Conservation (phyloP, 2,888 invertebrate genomes). For the Clostera curtula region DNA sequence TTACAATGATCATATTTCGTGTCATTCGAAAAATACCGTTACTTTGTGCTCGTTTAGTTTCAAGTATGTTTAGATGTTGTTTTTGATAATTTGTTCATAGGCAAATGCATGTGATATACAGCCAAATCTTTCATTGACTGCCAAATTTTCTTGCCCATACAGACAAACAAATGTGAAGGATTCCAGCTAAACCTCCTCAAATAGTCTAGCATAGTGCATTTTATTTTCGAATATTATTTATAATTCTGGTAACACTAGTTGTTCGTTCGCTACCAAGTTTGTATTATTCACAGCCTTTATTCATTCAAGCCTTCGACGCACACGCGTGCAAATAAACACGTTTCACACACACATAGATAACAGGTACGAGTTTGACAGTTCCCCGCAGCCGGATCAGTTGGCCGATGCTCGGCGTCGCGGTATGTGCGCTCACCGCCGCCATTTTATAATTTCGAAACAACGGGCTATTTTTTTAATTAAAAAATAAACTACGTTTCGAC, state of each 20-base stretch:
- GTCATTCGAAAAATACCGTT: too few species aligned
- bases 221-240: too few species aligned
- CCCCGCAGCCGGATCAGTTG: conserved; percentile 55
- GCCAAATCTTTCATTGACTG: too few species aligned
- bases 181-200: too few species aligned
- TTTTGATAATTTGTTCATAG: too few species aligned
- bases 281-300: conserved; percentile 25
- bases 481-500: conserved; percentile 59
- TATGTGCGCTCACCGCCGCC: conserved; percentile 46
- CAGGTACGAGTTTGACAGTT: conserved; percentile 67
- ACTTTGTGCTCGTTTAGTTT: too few species aligned
- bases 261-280: conserved; percentile 24
- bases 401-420: conserved; percentile 69
- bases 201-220: too few species aligned
- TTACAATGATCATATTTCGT: too few species aligned
- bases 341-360: conserved; percentile 35
- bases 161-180: too few species aligned
- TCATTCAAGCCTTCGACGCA: conserved; percentile 56
- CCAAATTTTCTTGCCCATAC: too few species aligned
- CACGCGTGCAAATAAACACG: conserved; percentile 18
- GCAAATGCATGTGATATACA: too few species aligned
- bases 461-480: conserved; percentile 45
- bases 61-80: too few species aligned
- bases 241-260: conserved; percentile 20
- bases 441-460: conserved; percentile 49